Evolutionary conservation across 2,113 vertebrate species (phyloP), one percentile per base, ranked within the genome.

Genomic region (Numida meleagris): DNA sequence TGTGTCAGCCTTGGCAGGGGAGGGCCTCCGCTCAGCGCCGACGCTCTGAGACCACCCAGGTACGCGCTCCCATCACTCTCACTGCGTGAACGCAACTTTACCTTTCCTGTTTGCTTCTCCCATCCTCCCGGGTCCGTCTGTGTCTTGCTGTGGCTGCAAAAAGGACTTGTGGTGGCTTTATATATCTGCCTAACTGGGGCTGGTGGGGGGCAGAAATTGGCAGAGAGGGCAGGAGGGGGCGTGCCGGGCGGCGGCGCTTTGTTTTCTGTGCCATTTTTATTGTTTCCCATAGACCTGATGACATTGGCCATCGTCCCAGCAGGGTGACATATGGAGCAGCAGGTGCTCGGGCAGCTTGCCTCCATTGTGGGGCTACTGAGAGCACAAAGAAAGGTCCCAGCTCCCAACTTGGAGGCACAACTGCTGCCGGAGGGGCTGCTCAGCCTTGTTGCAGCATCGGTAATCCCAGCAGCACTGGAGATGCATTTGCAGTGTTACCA

Each of bases 301-400:
- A 57, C 83, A 11, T 21, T 92, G 88, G 48, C 90, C 0, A 0
- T 4, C 77, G 89, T 84, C 83, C 74, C n/a, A 10, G 42, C 0
- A 3, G 51, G 92, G 86, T 68, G 88, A 86, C 23, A 29, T 17
- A 31, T 9, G 38, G 88, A 53, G n/a, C 87, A 34, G 57, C 33
- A n/a, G 61, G 90, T 93, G 66, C 90, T 75, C 81, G 96, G 96
- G 96, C 96, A 96, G 74, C 45, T 78, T 57, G 92, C 57, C 92
- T 96, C 42, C 34, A 0, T 20, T 18, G 8, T 40, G 76, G n/a
- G n/a, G 68, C 34, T 72, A 20, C 72, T 9, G 51, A 55, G 76
- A 84, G 83, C 90, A 68, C 88, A 92, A 88, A 90, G 88, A 62
- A 88, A 74, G 75, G 76, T 38, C 88, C 34, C 42, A 31, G 73